Evolutionary conservation across 2,797 vertebrate species (phyloP).

Genomic region (Aselliscus stoliczkanus): DNA sequence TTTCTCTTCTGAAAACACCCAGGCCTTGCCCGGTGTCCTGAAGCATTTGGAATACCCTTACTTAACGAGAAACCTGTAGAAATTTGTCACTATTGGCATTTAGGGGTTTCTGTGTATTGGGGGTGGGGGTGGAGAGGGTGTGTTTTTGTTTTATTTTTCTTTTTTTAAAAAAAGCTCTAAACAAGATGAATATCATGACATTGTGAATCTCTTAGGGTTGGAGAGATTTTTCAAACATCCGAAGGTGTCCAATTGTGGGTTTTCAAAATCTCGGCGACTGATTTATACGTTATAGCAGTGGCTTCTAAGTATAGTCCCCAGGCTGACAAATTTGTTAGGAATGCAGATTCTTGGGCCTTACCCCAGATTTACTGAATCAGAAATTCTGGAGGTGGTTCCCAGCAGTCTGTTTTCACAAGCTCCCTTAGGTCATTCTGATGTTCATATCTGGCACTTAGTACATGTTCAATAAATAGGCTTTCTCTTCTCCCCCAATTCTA

Average conservation of each 20-base stretch:
- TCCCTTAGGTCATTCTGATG: not conserved
- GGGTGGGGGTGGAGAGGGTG: not conserved
- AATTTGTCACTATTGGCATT: not conserved
- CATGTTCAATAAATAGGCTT: not conserved
- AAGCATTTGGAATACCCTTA: constrained; percentile 22
- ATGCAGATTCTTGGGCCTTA: not conserved
- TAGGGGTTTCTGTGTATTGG: not conserved
- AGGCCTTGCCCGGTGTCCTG: not conserved
- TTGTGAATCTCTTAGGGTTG: not conserved
- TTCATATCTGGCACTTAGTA: not conserved
- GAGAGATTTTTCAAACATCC: not conserved
- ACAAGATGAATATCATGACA: not conserved
- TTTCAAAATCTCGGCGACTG: not conserved
- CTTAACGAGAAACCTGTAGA: constrained; percentile 20
- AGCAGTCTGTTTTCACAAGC: not conserved
- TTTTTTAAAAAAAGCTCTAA: not conserved
- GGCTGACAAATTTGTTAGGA: not conserved
- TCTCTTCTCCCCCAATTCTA: constrained; percentile 6
- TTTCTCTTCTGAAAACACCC: not conserved
- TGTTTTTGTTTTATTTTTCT: not conserved
- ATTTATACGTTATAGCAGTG: not conserved
- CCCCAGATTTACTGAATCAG: not conserved
- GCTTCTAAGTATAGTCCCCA: not conserved
- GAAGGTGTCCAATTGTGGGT: not conserved
- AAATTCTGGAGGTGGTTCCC: not conserved